These are phyloP conservation scores for Melikaiella ostensackeni DNA, from an alignment of 2,888 invertebrate genomes.

Conservation along the genomic window DNA sequence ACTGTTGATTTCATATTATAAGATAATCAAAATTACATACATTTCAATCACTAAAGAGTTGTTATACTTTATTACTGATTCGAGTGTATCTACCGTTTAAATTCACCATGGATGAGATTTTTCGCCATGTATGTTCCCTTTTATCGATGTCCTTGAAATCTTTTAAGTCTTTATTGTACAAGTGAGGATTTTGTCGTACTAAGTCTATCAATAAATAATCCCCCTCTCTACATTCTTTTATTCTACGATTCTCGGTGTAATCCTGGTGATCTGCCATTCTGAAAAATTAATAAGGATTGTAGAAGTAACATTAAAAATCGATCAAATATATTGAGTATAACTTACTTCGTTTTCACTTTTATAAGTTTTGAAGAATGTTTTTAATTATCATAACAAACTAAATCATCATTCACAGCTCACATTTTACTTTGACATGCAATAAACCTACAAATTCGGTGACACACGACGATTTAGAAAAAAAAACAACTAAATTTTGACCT, in stretches of 20 bases:
- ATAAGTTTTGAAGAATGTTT: too few relatives aligned
- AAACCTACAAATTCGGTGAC: not conserved
- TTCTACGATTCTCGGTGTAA: constrained; percentile 27
- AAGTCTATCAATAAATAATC: constrained; percentile 31
- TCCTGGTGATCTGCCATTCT: constrained; percentile 31
- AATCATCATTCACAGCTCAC: not conserved
- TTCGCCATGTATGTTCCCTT: constrained; percentile 26
- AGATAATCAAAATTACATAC: not conserved
- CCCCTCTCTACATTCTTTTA: constrained; percentile 12
- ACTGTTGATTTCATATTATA: not conserved
- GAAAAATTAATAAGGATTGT: not conserved
- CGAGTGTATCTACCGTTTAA: not conserved
- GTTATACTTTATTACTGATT: not conserved
- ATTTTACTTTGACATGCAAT: constrained; percentile 14
- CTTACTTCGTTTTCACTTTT: too few relatives aligned
- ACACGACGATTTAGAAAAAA: constrained; percentile 1
- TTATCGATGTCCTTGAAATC: constrained; percentile 33
- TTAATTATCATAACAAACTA: not conserved
- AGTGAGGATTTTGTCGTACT: constrained; percentile 14
- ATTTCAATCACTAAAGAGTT: too few relatives aligned
- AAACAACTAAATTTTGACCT: not conserved
- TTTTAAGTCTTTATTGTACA: constrained; percentile 32
- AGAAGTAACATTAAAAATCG: too few relatives aligned
- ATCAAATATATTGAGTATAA: too few relatives aligned
- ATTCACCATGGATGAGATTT: constrained; percentile 9